Evolutionary conservation across 2,888 invertebrate species (phyloP).

Genomic region (Octonoba sinensis): DNA sequence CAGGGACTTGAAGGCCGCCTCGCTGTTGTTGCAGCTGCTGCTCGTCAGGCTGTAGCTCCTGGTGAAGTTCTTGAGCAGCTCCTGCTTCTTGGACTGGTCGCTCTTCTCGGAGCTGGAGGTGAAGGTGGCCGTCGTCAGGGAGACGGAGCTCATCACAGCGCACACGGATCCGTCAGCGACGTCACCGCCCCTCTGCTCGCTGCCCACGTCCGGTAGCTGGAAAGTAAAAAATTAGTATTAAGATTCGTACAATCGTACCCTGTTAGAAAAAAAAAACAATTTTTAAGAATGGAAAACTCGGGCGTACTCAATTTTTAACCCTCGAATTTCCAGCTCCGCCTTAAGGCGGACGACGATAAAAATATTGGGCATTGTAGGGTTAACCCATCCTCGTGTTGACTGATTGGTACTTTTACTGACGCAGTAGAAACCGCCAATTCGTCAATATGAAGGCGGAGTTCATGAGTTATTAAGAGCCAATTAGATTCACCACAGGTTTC

Average conservation of each 20-base stretch:
- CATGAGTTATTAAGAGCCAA: too few relatives aligned
- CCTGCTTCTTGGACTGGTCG: conserved; percentile 32
- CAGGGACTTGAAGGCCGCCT: conserved; percentile 24
- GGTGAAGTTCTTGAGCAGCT: conserved; percentile 60
- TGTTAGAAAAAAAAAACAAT: too few relatives aligned
- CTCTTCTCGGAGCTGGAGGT: conserved; percentile 32
- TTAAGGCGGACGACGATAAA: too few relatives aligned
- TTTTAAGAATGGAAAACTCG: too few relatives aligned
- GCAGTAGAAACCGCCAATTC: too few relatives aligned
- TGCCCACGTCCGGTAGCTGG: conserved; percentile 19
- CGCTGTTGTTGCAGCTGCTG: conserved; percentile 43
- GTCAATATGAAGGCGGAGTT: too few relatives aligned
- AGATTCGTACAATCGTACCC: neutral
- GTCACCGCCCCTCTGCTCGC: conserved; percentile 35
- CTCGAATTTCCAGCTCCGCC: too few relatives aligned
- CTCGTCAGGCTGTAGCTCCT: conserved; percentile 62
- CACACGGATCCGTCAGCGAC: conserved; percentile 24
- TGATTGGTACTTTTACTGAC: too few relatives aligned
- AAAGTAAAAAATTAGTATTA: neutral
- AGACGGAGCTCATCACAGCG: conserved; percentile 57
- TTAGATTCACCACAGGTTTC: too few relatives aligned
- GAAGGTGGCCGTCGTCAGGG: conserved; percentile 48
- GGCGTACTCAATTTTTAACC: too few relatives aligned
- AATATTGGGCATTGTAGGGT: too few relatives aligned
- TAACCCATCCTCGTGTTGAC: too few relatives aligned